These are phyloP conservation scores for Bathynomus jamesi DNA, from an alignment of 1,140 invertebrate species.

Conservation along the genomic window DNA sequence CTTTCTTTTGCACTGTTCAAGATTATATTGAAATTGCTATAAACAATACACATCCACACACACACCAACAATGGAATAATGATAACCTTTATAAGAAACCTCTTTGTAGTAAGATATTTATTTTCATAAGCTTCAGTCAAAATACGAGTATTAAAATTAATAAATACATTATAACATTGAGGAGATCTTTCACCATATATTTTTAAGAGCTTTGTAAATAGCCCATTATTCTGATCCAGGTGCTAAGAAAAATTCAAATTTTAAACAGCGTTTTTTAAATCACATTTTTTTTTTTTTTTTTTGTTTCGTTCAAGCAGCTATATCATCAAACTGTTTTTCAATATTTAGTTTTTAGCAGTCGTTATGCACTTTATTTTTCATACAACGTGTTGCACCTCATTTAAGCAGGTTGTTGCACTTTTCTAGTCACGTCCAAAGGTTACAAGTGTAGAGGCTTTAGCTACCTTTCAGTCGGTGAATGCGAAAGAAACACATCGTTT, in stretches of 20 bases:
- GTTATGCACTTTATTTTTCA: no score
- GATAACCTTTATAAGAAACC: neutral
- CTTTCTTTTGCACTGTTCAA: neutral
- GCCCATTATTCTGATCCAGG: neutral
- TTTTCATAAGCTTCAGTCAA: neutral
- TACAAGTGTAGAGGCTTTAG: neutral
- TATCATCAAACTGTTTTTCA: no score
- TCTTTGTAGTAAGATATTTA: neutral
- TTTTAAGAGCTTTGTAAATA: neutral
- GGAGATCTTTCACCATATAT: neutral
- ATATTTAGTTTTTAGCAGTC: no score
- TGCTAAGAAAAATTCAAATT: no score
- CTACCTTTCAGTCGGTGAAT: no score
- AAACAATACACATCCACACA: neutral
- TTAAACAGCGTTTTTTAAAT: no score
- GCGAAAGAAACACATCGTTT: no score
- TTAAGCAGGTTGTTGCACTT: constrained; percentile 12
- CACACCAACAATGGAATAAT: neutral
- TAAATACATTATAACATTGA: neutral
- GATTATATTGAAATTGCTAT: neutral
- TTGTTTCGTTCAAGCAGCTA: no score
- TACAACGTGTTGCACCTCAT: constrained; percentile 2
- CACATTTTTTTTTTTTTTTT: no score
- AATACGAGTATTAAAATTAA: neutral
- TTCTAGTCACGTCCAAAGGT: constrained; percentile 16